Evolutionary conservation across 1,140 invertebrate species (phyloP), one percentile per base, ranked within the genome.

Genomic region (Ceratina calcarata): DNA sequence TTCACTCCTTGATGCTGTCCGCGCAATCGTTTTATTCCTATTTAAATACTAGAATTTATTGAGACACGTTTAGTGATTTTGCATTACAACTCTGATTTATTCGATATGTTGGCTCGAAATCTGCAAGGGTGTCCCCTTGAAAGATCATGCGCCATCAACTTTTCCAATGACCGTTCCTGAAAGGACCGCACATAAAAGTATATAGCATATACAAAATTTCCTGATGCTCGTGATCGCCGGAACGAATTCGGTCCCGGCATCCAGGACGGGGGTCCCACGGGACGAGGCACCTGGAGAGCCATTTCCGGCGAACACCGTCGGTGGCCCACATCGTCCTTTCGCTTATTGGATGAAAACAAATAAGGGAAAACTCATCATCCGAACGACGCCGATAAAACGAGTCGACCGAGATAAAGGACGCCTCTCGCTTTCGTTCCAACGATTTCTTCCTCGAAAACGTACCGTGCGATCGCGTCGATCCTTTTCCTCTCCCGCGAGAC

Each of bases 301-400:
- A 22, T 62, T 85, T 82, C 24, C 71, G 70, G 72, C 71, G 74
- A 74, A 45, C 6, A 45, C 37, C 37, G 37, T 57, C 55, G 45
- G 55, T 18, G 62, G 61, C 67, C 58, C 51, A 61, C 61, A 68
- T 76, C 73, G 81, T 75, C 37, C 37, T 10, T 45, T 78, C 79
- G 76, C 61, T 83, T 84, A 89, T 88, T 79, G 85, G 78, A 81
- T 68, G 80, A 82, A 85, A 86, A 86, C 83, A 89, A 89, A 89
- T 88, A 86, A 89, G 83, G 79, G 75, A 78, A 82, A 87, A 87
- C 87, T 89, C 87, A 85, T 89, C 81, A 88, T 87, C 82, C 72
- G 79, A 82, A 71, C 66, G 76, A 58, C 74, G 20, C 24, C 79
- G 83, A 88, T 88, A 89, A 86, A 89, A 82, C 81, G 74, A 81